phyloP scores from a whole-genome alignment of 2,113 vertebrate species.

The Tragelaphus buxtoni region DNA sequence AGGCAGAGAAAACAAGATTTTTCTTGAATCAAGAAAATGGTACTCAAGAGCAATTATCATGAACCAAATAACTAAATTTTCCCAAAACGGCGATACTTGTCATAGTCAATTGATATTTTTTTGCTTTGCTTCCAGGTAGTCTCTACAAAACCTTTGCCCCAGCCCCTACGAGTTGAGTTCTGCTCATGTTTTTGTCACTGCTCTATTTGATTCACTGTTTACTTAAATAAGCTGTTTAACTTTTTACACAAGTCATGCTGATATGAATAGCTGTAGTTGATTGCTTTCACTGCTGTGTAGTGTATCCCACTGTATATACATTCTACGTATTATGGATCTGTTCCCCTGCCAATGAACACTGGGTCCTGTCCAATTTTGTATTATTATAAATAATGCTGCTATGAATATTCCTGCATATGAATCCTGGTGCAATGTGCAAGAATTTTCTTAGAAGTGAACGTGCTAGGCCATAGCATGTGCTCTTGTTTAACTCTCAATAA shows the following conservation, averaged over 20 bases:
- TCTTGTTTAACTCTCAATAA: not conserved
- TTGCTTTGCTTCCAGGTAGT: not conserved
- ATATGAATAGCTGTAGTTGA: not conserved
- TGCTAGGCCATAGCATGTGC: not conserved
- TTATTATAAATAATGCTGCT: not conserved
- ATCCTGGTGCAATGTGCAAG: not conserved
- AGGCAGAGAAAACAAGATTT: not conserved
- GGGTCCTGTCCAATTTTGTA: not conserved
- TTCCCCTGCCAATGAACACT: not conserved
- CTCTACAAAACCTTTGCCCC: not conserved
- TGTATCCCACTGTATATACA: not conserved
- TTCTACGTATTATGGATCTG: not conserved
- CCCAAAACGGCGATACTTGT: not conserved
- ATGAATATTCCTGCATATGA: not conserved
- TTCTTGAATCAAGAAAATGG: not conserved
- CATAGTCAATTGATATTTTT: not conserved
- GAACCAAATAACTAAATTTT: not conserved
- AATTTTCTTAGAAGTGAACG: not conserved
- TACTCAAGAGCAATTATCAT: not conserved
- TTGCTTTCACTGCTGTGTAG: not conserved
- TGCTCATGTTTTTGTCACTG: not conserved
- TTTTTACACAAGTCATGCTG: not conserved
- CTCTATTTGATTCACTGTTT: not conserved
- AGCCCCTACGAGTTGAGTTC: not conserved
- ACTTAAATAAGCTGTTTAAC: not conserved